Evolutionary conservation across 2,113 vertebrate genomes (phyloP), one percentile per base, ranked within the genome.

Genomic region (Ranitomeya variabilis): DNA sequence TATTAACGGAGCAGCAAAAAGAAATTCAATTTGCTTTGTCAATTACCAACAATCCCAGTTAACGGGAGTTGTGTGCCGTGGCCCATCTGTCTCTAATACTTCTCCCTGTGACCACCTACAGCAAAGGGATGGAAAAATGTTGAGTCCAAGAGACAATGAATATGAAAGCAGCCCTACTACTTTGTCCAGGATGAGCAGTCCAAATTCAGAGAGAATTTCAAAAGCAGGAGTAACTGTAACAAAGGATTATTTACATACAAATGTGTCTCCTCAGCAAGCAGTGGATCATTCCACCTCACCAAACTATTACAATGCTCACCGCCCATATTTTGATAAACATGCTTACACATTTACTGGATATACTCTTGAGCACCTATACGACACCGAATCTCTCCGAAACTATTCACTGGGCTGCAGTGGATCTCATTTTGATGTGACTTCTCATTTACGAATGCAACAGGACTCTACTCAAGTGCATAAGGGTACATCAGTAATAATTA

Each of bases 401-500:
- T 99, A 97, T 94, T 97, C 97, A 0, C 85, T 97, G 92, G 96
- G 96, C 90, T 96, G 96, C 84, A 96, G 97, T 7, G 96, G 97
- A 91, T 94, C 96, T 85, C 96, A 97, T 91, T 97, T 97, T 62
- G 96, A 98, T 91, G 95, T 99, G 92, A 96, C 97, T 85, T 96
- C 98, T 90, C 97, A 99, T 92, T 95, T 99, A 91, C 95, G 95
- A 92, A 96, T 97, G 94, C 97, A 97, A 79, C 93, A 96, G 87
- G 97, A 99, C 88, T 95, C 97, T 88, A 92, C 95, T 57, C 94
- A 96, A 77, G 96, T 95, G 94, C 98, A 98, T 93, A 99, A 99
- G 93, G 97, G 97, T 92, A 97, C 97, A 89, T 98, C 98, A 2
- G 97, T 99, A 92, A 99, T 99, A 94, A 99, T 99, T 94, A 98